Base-by-base conservation (phyloP, 1,140 invertebrate genomes). In the Drosophila seguyi region DNA sequence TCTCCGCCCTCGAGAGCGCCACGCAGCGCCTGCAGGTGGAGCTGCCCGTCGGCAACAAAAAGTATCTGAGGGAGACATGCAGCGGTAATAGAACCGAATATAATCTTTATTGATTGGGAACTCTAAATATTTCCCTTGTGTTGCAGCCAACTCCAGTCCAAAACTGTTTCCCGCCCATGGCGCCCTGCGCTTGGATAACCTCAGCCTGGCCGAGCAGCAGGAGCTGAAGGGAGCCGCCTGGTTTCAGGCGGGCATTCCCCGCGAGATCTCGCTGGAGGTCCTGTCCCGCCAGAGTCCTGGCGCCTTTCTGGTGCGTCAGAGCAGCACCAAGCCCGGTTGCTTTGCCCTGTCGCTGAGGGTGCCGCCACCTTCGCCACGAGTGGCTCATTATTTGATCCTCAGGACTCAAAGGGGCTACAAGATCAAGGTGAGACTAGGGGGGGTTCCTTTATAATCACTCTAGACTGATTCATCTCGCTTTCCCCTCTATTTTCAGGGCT, bases 161-260 rank as follows among this genome's bases (percentile, higher is more conserved):
- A 93, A 93, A 58, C 69, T 92, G n/a, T 93, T 92, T 72, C 95
- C 95, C 42, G 95, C 95, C 3, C 94, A 94, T 36, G 93, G 95
- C 36, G 95, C 96, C 2, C 94, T 96, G 81, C 93, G 95, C 65
- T 95, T 95, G 69, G 95, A 96, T 90, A 96, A 95, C 80, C 93
- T 96, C 41, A 95, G 94, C 75, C 94, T 95, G 81, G 94, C 95
- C 41, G 96, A 97, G 86, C 97, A 98, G 93, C 95, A 95, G 25
- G 97, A 98, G 79, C 94, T 99, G 5, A 94, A 96, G 77, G 95
- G 96, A 60, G 97, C 97, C 44, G 97, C 97, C 4, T 99, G 98
- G 98, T 99, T 98, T 93, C 98, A 99, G 93, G 97, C 98, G 48
- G 98, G 98, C 22, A 98, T 99, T 87, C 98, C 98, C 34, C 95